Percentiles rank a stretch among this genome's conserved stretches.
phyloP scores from a whole-genome alignment of 2,888 invertebrate genomes.

The Incurvaria masculella region DNA sequence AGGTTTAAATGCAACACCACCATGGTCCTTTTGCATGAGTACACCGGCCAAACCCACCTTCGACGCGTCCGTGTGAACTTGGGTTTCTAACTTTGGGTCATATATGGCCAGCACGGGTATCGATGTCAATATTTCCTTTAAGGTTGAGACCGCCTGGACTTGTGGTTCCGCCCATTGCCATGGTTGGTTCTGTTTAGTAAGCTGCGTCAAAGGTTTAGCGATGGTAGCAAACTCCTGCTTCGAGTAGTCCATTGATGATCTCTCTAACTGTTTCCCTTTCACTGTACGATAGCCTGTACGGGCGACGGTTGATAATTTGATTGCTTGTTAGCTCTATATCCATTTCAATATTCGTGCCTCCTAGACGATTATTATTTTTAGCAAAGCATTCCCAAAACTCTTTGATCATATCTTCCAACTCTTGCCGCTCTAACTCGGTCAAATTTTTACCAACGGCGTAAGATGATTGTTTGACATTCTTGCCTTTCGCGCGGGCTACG shows the following conservation, averaged over 20 bases:
- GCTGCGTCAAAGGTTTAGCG: conserved; percentile 9
- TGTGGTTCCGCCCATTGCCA: conserved; percentile 8
- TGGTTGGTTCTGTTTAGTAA: conserved; percentile 8
- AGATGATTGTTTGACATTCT: not conserved
- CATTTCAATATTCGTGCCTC: conserved; percentile 11
- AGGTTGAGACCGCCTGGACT: not conserved
- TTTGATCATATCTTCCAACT: conserved; percentile 1
- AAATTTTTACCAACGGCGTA: no score
- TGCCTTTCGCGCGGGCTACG: conserved; percentile 9
- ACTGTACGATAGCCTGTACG: conserved; percentile 10
- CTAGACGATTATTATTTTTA: conserved; percentile 8
- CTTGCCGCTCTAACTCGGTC: not conserved
- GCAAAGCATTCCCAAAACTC: conserved; percentile 11
- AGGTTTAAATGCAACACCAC: conserved; percentile 12
- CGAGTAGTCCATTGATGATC: conserved; percentile 9
- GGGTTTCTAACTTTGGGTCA: conserved; percentile 2
- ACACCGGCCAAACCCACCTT: conserved; percentile 8
- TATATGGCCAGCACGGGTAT: conserved; percentile 6
- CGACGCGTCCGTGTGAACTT: conserved; percentile 11
- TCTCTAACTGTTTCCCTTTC: conserved; percentile 11
- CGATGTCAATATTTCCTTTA: not conserved
- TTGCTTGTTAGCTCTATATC: conserved; percentile 8
- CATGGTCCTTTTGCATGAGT: conserved; percentile 7
- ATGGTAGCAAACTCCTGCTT: conserved; percentile 11
- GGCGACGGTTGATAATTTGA: conserved; percentile 9